Conservation (phyloP, 1,140 invertebrate genomes). For the Cotesia chilonis region DNA sequence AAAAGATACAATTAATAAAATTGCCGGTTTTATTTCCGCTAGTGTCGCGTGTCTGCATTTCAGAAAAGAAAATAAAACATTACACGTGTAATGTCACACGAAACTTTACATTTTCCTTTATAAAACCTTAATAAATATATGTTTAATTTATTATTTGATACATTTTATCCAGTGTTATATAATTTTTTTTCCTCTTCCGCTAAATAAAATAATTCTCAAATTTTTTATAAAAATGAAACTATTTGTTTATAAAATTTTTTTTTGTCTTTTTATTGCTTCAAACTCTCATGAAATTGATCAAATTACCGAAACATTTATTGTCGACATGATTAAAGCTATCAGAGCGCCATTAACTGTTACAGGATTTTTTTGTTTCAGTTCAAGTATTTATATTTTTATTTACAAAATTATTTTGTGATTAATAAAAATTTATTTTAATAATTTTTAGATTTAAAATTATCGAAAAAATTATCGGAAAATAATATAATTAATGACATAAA, state of each 20-base stretch:
- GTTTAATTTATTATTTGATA: too few species aligned
- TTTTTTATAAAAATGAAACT: constrained; percentile 7
- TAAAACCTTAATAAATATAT: too few species aligned
- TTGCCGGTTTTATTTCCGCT: too few species aligned
- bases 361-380: constrained; percentile 39
- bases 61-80: too few species aligned
- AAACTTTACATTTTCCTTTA: too few species aligned
- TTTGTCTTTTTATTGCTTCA: not conserved
- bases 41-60: too few species aligned
- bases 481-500: constrained; percentile 27
- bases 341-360: constrained; percentile 39
- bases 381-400: constrained; percentile 36
- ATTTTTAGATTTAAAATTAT: too few species aligned
- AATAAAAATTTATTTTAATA: too few species aligned
- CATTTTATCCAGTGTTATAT: not conserved
- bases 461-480: constrained; percentile 24
- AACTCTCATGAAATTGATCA: constrained; percentile 30
- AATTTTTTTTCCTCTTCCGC: not conserved
- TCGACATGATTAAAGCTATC: constrained; percentile 34
- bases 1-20: too few species aligned
- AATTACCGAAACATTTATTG: constrained; percentile 37
- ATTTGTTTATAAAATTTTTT: not conserved
- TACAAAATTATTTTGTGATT: too few species aligned
- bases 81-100: too few species aligned
- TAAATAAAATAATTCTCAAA: too few species aligned